A percentile compares a stretch with the other conserved stretches of the same genome.
Evolutionary conservation across 2,113 vertebrate genomes (phyloP).

Genomic region (Struthio camelus): DNA sequence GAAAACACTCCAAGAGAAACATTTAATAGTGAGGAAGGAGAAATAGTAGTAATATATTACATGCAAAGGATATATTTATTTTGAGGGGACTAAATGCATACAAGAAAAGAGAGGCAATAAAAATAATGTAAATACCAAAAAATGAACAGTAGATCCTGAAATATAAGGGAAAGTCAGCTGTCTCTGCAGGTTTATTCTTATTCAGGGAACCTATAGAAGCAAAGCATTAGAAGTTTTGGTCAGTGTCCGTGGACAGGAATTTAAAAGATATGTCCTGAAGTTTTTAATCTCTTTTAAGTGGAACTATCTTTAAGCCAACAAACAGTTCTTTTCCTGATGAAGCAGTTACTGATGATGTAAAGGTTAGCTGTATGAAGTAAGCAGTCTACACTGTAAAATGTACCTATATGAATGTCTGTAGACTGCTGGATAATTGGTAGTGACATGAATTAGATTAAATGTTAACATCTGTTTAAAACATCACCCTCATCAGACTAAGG

Average conservation of each 20-base stretch:
- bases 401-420: neutral
- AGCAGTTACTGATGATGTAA: neutral
- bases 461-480: neutral
- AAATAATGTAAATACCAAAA: neutral
- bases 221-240: neutral
- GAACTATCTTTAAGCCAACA: neutral
- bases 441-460: neutral
- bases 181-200: neutral
- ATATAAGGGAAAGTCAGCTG: accelerated
- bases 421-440: neutral
- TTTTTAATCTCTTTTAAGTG: neutral
- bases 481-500: accelerated
- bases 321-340: neutral
- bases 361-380: neutral
- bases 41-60: neutral
- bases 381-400: neutral
- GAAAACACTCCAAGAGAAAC: neutral
- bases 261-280: neutral
- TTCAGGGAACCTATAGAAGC: neutral
- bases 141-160: neutral
- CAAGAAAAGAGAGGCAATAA: neutral
- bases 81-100: neutral
- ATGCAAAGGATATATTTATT: neutral
- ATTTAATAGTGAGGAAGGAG: neutral
- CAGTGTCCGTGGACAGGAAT: neutral